Base-by-base conservation (phyloP, 2,888 invertebrate species). In the Nomada fucata region DNA sequence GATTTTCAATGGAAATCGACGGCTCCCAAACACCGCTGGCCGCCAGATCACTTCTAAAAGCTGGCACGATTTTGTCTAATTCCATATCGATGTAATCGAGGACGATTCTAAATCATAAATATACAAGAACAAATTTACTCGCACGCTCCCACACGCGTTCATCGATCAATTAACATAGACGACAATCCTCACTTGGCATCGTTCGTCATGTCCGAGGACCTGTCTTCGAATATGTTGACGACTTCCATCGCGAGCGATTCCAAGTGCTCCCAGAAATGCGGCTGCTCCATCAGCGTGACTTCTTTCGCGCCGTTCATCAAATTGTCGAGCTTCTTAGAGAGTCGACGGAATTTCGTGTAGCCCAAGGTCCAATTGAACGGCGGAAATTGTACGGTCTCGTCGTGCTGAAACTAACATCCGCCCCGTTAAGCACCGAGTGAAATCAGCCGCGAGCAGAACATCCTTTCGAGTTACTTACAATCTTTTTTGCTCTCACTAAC, bases 351-450 rank as follows among this genome's bases (percentile, higher is more conserved):
- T 61, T 87, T 90, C 23, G 44, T 73, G 68, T 93, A 93, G 20
- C 92, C 93, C 29, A 79, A 61, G 1, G 92, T 92, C 93, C 93
- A 93, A 78, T 93, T 91, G 77, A 93, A 92, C 0, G 87, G 57
- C 4, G 88, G 86, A 42, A 89, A 67, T 18, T 75, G 36, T 4
- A 74, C 81, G 5, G 65, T 75, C 15, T 87, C 65, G 23, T 87
- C 78, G 26, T 83, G 82, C 61, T 86, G 81, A 29, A 89, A 82
- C 90, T 89, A 52, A 10, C 70, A 94, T 94, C n/a, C 59, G 52
- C 15, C 23, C 36, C 50, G 18, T n/a, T 23, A 23, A 20, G 29
- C 13, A 70, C 20, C 73, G 29, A 1, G 5, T 20, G 52, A 5
- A 11, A 2, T 23, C 11, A 0, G 9, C 11, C 10, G 23, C 9